A percentile compares a stretch with the other conserved stretches of the same genome.
These are phyloP conservation scores for Nephrocerus scutellatus DNA, from an alignment of 2,888 invertebrate genomes.

Conservation along the genomic window DNA sequence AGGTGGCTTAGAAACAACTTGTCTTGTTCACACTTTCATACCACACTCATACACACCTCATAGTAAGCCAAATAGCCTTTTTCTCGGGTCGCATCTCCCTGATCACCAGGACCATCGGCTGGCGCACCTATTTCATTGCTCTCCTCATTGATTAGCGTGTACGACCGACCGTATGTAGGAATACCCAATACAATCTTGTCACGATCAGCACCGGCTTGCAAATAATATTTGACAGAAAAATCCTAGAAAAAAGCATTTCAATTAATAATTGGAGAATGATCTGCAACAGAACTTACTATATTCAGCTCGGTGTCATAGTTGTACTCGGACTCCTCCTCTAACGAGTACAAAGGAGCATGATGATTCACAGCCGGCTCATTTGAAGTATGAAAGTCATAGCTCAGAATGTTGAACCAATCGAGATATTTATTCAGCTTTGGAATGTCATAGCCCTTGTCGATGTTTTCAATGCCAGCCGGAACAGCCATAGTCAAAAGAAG, in stretches of 20 bases:
- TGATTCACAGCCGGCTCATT: constrained; percentile 87
- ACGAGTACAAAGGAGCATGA: constrained; percentile 76
- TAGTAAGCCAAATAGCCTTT: constrained; percentile 90
- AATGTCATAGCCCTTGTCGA: constrained; percentile 88
- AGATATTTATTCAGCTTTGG: constrained; percentile 78
- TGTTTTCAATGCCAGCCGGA: constrained; percentile 87
- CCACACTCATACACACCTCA: constrained; percentile 73
- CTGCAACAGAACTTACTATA: constrained; percentile 60
- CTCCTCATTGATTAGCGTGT: constrained; percentile 79
- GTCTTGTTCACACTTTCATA: too few relatives aligned
- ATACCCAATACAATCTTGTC: constrained; percentile 79
- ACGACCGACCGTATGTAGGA: constrained; percentile 85
- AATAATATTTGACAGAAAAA: constrained; percentile 75
- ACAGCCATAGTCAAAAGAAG: constrained; percentile 88
- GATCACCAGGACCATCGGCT: constrained; percentile 83
- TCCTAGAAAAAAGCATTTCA: constrained; percentile 52
- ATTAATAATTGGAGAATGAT: neutral
- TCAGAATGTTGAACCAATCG: constrained; percentile 86
- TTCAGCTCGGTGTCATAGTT: constrained; percentile 82
- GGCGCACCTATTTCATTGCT: constrained; percentile 81
- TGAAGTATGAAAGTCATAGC: constrained; percentile 89
- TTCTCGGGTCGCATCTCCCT: constrained; percentile 85
- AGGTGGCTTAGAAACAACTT: too few relatives aligned
- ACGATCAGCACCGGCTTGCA: constrained; percentile 69
- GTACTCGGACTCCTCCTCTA: constrained; percentile 75